Evolutionary conservation across 2,113 vertebrate genomes (phyloP).

Genomic region (Chauna torquata): DNA sequence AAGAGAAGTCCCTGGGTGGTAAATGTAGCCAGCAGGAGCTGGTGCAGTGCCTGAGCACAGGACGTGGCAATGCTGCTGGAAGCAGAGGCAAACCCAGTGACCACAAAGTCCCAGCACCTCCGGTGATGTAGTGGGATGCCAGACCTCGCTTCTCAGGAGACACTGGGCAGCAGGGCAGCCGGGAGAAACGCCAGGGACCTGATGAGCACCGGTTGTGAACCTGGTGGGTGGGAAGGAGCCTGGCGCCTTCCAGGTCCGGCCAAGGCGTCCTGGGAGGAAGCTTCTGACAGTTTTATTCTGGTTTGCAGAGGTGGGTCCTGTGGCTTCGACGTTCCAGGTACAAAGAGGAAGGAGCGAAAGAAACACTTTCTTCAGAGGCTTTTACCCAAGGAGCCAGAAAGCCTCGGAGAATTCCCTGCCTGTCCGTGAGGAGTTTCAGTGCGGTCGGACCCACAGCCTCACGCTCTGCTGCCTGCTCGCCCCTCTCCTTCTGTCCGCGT

Average conservation of each 20-base stretch:
- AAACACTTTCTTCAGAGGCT: not conserved
- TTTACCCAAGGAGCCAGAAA: not conserved
- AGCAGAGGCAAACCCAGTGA: not conserved
- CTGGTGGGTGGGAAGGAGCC: not conserved
- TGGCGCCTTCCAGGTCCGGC: not conserved
- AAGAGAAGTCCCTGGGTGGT: not conserved
- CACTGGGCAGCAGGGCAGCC: accelerated
- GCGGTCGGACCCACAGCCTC: accelerated
- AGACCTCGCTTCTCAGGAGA: not conserved
- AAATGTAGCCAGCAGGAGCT: not conserved
- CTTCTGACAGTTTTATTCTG: not conserved
- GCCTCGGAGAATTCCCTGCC: not conserved
- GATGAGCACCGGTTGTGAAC: accelerated
- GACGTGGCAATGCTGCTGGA: not conserved
- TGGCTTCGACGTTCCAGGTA: not conserved
- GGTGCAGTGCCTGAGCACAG: accelerated
- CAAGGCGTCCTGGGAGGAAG: not conserved
- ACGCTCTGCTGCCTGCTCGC: not conserved
- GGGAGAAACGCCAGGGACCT: not conserved
- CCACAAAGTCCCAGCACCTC: accelerated
- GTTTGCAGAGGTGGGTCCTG: not conserved
- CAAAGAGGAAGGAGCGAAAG: not conserved
- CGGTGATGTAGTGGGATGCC: not conserved
- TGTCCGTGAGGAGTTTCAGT: not conserved
- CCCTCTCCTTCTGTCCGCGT: not conserved